Percentiles rank a stretch among this genome's conserved stretches.
Evolutionary conservation across 2,797 vertebrate genomes (phyloP).

Genomic region (Iguana delicatissima): DNA sequence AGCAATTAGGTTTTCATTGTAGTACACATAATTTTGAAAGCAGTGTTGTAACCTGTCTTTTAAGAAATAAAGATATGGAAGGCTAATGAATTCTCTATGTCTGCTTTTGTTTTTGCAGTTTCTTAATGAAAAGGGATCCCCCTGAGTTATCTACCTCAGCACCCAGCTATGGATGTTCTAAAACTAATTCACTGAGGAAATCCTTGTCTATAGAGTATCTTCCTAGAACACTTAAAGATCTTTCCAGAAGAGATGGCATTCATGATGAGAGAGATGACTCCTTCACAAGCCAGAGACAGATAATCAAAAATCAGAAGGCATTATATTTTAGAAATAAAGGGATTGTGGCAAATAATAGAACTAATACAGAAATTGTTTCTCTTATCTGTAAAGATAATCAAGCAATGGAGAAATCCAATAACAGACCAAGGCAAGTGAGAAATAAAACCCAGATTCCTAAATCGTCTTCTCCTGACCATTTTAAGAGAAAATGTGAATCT

Average conservation of each 20-base stretch:
- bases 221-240: slow-evolving; percentile 56
- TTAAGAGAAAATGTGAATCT: slow-evolving; percentile 63
- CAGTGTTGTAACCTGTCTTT: background rate
- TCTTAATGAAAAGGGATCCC: slow-evolving; percentile 83
- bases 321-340: slow-evolving; percentile 57
- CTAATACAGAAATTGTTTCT: slow-evolving; percentile 60
- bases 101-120: slow-evolving; percentile 80
- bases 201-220: slow-evolving; percentile 82
- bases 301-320: slow-evolving; percentile 60
- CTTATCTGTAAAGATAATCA: slow-evolving; percentile 54
- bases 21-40: background rate
- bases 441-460: slow-evolving; percentile 63
- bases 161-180: slow-evolving; percentile 54
- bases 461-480: slow-evolving; percentile 53
- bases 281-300: slow-evolving; percentile 70
- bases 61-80: background rate
- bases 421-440: slow-evolving; percentile 35
- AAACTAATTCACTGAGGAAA: slow-evolving; percentile 71
- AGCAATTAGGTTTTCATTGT: background rate
- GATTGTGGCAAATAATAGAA: slow-evolving; percentile 32
- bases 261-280: slow-evolving; percentile 76
- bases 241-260: slow-evolving; percentile 46
- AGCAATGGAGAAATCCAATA: slow-evolving; percentile 61
- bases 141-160: slow-evolving; percentile 77
- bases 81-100: slow-evolving; percentile 35